phyloP scores from a whole-genome alignment of 1,140 invertebrate species.

The Oncopodura yosiiana region DNA sequence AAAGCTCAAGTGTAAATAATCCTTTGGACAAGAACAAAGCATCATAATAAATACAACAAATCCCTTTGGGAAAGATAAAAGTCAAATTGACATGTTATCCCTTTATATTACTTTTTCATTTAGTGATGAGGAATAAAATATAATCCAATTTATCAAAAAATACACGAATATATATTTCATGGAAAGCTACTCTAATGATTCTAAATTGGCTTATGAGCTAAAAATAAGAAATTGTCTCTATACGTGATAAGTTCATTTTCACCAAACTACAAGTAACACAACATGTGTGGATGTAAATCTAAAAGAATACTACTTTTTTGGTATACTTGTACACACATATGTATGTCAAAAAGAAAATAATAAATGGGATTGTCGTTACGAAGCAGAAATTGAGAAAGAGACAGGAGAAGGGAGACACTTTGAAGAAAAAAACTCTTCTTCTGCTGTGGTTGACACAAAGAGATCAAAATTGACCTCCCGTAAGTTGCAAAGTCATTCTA shows the following conservation, averaged over 20 bases:
- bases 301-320: background rate
- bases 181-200: too few relatives aligned
- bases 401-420: background rate
- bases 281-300: background rate
- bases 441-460: slow-evolving; percentile 22
- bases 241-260: background rate
- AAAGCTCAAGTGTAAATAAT: too few relatives aligned
- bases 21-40: too few relatives aligned
- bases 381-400: slow-evolving; percentile 20
- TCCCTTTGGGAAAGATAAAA: too few relatives aligned
- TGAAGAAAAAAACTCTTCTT: background rate
- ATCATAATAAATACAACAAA: too few relatives aligned
- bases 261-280: background rate
- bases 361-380: slow-evolving; percentile 32
- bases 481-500: slow-evolving; percentile 27
- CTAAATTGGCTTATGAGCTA: too few relatives aligned
- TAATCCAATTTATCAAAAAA: too few relatives aligned
- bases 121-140: too few relatives aligned
- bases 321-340: background rate
- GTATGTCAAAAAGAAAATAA: slow-evolving; percentile 11
- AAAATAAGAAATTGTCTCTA: background rate
- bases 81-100: too few relatives aligned
- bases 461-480: slow-evolving; percentile 29
- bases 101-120: too few relatives aligned
- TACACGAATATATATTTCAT: too few relatives aligned